Evolutionary conservation across 2,888 invertebrate species (phyloP).

Genomic region (Aspidiotus rigidus): DNA sequence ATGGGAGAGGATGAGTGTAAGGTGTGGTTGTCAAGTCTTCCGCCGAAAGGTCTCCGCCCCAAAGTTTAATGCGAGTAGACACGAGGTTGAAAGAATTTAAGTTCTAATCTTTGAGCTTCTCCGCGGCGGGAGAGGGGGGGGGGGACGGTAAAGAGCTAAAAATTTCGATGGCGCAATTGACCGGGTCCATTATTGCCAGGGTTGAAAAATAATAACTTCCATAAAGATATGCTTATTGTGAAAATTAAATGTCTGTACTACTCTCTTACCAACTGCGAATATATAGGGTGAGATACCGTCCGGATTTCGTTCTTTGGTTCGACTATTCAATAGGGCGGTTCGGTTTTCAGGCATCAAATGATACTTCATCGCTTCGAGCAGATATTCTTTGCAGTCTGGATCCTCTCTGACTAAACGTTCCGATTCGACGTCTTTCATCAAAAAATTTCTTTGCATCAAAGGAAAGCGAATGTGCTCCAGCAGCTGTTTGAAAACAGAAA

Average conservation of each 20-base stretch:
- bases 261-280: slow-evolving; percentile 49
- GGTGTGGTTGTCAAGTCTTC: too few relatives aligned
- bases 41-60: too few relatives aligned
- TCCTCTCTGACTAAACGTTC: slow-evolving; percentile 57
- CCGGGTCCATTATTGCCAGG: too few relatives aligned
- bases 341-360: slow-evolving; percentile 59
- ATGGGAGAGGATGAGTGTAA: too few relatives aligned
- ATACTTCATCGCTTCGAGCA: slow-evolving; percentile 62
- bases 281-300: slow-evolving; percentile 58
- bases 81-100: too few relatives aligned
- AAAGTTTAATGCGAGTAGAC: too few relatives aligned
- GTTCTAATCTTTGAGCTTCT: too few relatives aligned
- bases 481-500: slow-evolving; percentile 43
- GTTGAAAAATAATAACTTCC: too few relatives aligned
- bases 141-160: too few relatives aligned
- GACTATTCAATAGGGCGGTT: slow-evolving; percentile 51
- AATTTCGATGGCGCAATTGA: too few relatives aligned
- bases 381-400: slow-evolving; percentile 54
- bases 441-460: slow-evolving; percentile 54
- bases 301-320: slow-evolving; percentile 56
- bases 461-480: slow-evolving; percentile 58
- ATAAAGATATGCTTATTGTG: neutral
- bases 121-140: too few relatives aligned
- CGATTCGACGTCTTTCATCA: slow-evolving; percentile 58
- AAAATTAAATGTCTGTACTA: neutral